Evolutionary conservation across 1,140 invertebrate species (phyloP).

Genomic region (Caenorhabditis elegans): WBcel235 BX284606.5:3824501-3825000

Average conservation of each 20-base stretch:
- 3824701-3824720: constrained; percentile 24
- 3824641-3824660: not conserved
- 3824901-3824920: constrained; percentile 23
- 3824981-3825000: too few species aligned
- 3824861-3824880: not conserved
- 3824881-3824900: not conserved
- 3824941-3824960: too few species aligned
- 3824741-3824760: not conserved
- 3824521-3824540: constrained; percentile 28
- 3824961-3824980: too few species aligned
- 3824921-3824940: not conserved
- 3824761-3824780: constrained; percentile 1
- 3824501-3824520: constrained; percentile 31
- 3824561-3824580: constrained; percentile 25
- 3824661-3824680: constrained; percentile 25
- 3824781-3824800: constrained; percentile 26
- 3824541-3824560: constrained; percentile 28
- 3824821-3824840: constrained; percentile 23
- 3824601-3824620: not conserved
- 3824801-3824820: constrained; percentile 32
- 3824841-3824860: constrained; percentile 29
- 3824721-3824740: constrained; percentile 23
- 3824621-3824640: not conserved
- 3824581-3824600: not conserved
- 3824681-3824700: not conserved